Percentiles rank a stretch among this genome's conserved stretches.
Evolutionary conservation across 2,888 invertebrate species (phyloP).

Genomic region (Macrosiphum euphorbiae): DNA sequence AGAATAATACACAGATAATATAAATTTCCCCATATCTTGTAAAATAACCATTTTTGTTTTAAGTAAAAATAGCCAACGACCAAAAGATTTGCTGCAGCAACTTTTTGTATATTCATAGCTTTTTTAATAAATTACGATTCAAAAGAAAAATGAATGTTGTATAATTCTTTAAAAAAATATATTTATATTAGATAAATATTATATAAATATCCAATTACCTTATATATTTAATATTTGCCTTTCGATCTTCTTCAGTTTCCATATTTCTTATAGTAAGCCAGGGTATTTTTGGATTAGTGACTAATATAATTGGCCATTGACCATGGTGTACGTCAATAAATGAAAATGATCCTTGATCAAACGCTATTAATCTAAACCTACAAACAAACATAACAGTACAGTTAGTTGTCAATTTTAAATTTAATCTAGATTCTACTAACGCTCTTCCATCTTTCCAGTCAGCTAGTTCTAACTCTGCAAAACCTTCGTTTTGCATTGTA

Average conservation of each 20-base stretch:
- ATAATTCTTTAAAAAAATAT: neutral
- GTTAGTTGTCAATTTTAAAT: neutral
- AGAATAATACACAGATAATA: neutral
- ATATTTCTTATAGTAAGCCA: slow-evolving; percentile 74
- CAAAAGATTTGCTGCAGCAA: neutral
- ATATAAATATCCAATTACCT: slow-evolving; percentile 33
- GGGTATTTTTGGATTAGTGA: slow-evolving; percentile 93
- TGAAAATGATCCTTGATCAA: slow-evolving; percentile 90
- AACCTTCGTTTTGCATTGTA: slow-evolving; percentile 85
- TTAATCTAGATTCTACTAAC: slow-evolving; percentile 72
- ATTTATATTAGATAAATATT: neutral
- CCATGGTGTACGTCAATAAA: slow-evolving; percentile 84
- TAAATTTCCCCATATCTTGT: neutral
- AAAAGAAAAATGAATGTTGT: neutral
- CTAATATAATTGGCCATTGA: slow-evolving; percentile 84
- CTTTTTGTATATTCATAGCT: neutral
- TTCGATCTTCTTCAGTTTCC: slow-evolving; percentile 76
- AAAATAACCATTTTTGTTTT: neutral
- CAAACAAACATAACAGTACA: slow-evolving; percentile 63
- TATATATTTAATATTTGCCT: slow-evolving; percentile 50
- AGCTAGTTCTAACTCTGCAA: slow-evolving; percentile 87
- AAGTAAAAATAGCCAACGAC: neutral
- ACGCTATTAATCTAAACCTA: slow-evolving; percentile 84
- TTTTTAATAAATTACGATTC: neutral
- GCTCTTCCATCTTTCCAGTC: slow-evolving; percentile 94